phyloP scores from a whole-genome alignment of 2,113 vertebrate species.

The Salvelinus sp. region DNA sequence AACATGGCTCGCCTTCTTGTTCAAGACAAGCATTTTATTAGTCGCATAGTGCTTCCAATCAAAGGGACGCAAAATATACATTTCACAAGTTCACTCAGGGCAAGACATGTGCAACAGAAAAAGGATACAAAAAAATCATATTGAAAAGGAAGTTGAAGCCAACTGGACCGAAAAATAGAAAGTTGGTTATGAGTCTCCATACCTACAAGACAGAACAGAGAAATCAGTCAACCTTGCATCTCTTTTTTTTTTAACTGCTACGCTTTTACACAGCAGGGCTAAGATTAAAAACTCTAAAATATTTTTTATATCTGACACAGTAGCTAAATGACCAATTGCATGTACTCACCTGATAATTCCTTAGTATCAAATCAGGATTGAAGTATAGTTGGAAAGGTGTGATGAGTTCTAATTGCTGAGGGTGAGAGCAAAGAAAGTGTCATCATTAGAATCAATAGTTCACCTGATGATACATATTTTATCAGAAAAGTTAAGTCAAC shows the following conservation, averaged over 20 bases:
- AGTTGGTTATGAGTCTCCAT: constrained; percentile 98
- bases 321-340: background rate
- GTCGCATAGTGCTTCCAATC: too few species aligned
- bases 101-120: constrained; percentile 14
- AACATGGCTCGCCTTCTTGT: background rate
- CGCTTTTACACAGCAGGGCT: background rate
- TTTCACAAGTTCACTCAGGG: background rate
- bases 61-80: background rate
- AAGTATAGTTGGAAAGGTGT: constrained; percentile 99
- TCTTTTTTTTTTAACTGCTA: background rate
- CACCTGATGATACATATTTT: too few species aligned
- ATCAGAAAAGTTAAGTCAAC: too few species aligned
- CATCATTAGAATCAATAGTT: background rate
- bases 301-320: background rate
- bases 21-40: background rate
- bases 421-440: constrained; percentile 5
- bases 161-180: constrained; percentile 96
- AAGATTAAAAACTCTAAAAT: background rate
- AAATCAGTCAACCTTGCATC: constrained; percentile 24
- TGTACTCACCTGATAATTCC: constrained; percentile 90
- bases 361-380: constrained; percentile 97
- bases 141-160: constrained; percentile 99
- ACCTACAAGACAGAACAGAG: constrained; percentile 70
- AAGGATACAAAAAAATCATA: constrained; percentile 99
- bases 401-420: constrained; percentile 95